Evolutionary conservation across 2,888 invertebrate species (phyloP), one percentile per base, ranked within the genome.

Genomic region (Anorthoa munda): DNA sequence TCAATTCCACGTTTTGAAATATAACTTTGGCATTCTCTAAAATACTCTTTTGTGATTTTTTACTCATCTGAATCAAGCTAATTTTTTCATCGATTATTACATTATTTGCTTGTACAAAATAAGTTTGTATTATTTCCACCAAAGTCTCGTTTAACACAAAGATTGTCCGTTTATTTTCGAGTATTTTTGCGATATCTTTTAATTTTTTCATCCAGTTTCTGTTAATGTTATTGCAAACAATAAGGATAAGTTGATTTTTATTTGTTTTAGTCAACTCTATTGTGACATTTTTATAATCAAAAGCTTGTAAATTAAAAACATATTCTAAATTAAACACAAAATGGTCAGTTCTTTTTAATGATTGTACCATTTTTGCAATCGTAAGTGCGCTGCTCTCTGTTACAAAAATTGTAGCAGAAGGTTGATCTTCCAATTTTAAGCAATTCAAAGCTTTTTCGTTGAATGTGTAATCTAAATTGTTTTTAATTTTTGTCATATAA

Each of bases 321-420:
- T 72, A 75, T n/a, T 75, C 76, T 45, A 81, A 55, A 31, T 81
- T 81, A 58, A 80, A 50, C 2, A 81, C 64, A 58, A 50, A 48
- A 50, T 61, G 39, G 4, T 69, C 58, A 9, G 13, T 31, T 1
- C 63, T n/a, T 4, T 72, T 72, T 23, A 77, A 46, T n/a, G 48
- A 69, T 63, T 83, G 83, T 17, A 69, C 31, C 11, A 84, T 45
- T 72, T 84, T 84, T 4, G 73, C 50, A 21, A 69, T 61, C 17
- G 78, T 83, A 0, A 84, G 58, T 0, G 56, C 39, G 9, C 23
- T 68, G 21, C 31, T 65, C 9, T 81, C 72, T 64, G 83, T 69
- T 4, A 75, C 18, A 4, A 81, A 51, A 11, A 73, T 48, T 7
- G 61, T 66, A 17, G 23, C 50, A 26, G 31, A 26, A 26, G 26